phyloP scores from a whole-genome alignment of 2,888 invertebrate genomes.

The Meteorus colon region DNA sequence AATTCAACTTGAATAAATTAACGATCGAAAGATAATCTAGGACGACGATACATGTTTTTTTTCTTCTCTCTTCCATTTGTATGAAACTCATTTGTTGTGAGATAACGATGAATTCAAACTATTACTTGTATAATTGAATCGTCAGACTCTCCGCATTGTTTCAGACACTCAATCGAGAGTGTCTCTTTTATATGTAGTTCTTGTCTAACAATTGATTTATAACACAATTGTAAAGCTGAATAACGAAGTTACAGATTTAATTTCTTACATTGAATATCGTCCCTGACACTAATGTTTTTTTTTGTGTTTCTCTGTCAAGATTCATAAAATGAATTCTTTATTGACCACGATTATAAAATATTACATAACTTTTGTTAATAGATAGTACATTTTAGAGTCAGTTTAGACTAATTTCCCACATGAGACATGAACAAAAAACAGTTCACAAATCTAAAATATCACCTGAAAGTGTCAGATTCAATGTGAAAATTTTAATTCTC shows the following conservation, averaged over 20 bases:
- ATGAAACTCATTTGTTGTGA: neutral
- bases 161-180: neutral
- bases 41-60: neutral
- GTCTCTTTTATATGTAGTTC: neutral
- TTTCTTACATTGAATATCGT: neutral
- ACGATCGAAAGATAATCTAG: neutral
- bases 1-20: constrained; percentile 3
- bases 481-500: neutral
- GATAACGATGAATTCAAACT: neutral
- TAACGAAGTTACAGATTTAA: neutral
- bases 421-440: neutral
- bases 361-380: neutral
- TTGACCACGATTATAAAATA: neutral
- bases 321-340: neutral
- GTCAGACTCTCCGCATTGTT: neutral
- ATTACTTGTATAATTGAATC: neutral
- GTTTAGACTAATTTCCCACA: neutral
- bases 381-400: neutral
- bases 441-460: neutral
- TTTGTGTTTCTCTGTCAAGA: neutral
- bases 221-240: neutral
- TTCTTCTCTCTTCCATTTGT: neutral
- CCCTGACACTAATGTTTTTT: too few relatives aligned
- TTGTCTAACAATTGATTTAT: neutral
- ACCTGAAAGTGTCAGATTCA: neutral